These are phyloP conservation scores for Python bivittatus DNA, from an alignment of 2,113 vertebrate genomes.

Conservation along the genomic window DNA sequence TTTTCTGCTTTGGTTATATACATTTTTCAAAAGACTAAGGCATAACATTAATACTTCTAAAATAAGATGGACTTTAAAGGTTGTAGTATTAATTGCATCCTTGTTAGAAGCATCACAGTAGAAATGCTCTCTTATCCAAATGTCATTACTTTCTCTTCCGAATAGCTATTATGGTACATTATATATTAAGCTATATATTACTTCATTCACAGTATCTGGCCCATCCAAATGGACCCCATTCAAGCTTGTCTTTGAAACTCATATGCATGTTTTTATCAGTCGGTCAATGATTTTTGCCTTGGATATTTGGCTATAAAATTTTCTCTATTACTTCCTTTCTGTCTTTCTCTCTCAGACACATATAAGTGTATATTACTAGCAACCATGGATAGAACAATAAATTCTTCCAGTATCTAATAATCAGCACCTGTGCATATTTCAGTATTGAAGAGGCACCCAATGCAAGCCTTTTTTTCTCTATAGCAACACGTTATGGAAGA, in stretches of 20 bases:
- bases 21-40: not conserved
- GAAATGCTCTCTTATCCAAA: not conserved
- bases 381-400: not conserved
- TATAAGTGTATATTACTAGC: not conserved
- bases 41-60: not conserved
- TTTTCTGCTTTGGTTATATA: not conserved
- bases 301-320: not conserved
- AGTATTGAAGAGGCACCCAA: not conserved
- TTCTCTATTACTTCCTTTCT: too few species aligned
- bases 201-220: not conserved
- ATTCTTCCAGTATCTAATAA: not conserved
- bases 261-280: not conserved
- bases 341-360: not conserved
- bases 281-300: not conserved
- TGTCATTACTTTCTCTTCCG: not conserved
- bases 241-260: not conserved
- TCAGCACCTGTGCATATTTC: not conserved
- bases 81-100: not conserved
- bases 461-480: not conserved
- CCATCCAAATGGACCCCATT: not conserved
- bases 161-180: not conserved
- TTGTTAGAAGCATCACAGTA: not conserved
- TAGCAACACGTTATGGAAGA: not conserved
- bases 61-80: not conserved
- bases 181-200: not conserved